Evolutionary conservation across 2,888 invertebrate genomes (phyloP), one percentile per base, ranked within the genome.

Genomic region (Mesopsocus fuscifrons): DNA sequence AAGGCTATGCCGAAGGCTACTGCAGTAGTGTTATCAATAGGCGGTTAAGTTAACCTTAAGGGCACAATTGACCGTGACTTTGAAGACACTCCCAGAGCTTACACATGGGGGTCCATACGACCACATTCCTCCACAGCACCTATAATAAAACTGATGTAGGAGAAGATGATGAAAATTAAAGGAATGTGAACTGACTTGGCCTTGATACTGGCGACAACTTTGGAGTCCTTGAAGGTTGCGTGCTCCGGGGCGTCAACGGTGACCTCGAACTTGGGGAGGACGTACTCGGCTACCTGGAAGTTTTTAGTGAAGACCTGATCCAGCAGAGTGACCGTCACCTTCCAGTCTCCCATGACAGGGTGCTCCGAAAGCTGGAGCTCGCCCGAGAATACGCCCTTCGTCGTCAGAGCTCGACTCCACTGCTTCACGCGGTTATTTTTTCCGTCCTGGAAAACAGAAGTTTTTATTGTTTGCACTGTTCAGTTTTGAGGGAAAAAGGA

Each of bases 211-310:
- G 82, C 81, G 16, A 69, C 71, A 40, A 94, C 69, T 47, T 76
- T 72, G 34, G 77, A 77, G 42, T 88, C 85, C 49, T 74, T 74
- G 57, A 84, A 80, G 2, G 88, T 78, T 4, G 79, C 72, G 59
- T 87, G 85, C 43, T 79, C 72, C 1, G 85, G 81, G 23, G 88
- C 71, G 49, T 82, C 75, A 47, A 95, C 74, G 22, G 72, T 72
- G 46, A 95, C 83, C 55, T 91, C 77, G 61, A 92, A 97, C 57
- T 92, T 92, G 0, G 97, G 97, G 50, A 89, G 63, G 44, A 95
- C 81, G 54, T 89, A 91, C 61, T 89, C 85, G 5, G 88, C 87
- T 4, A 94, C 84, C 57, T 82, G 72, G 48, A 88, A 72, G 8
- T 68, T 68, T 55, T 82, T 79, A 45, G 73, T 69, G 55, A 76